Conservation (phyloP, 2,113 vertebrate species). For the Egretta garzetta region DNA sequence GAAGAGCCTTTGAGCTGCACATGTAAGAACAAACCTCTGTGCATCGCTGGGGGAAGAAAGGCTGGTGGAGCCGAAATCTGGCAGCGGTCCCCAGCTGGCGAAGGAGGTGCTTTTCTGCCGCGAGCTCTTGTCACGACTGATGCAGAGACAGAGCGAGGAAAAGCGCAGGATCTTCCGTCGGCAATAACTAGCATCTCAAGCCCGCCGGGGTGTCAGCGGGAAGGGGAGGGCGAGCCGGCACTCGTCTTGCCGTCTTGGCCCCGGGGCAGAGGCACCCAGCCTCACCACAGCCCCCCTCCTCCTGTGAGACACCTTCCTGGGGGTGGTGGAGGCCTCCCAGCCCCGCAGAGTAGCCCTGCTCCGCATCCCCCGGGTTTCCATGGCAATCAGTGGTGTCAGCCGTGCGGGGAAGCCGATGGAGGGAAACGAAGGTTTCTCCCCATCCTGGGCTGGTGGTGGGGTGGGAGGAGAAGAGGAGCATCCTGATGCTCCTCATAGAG, state of each 20-base stretch:
- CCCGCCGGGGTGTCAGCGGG: rapidly evolving
- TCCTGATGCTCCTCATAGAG: background rate
- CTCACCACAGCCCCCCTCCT: background rate
- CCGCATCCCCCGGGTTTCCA: background rate
- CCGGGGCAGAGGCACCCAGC: background rate
- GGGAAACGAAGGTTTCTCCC: background rate
- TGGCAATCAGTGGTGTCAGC: conserved; percentile 37
- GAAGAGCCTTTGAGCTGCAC: conserved; percentile 37
- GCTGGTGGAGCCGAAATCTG: background rate
- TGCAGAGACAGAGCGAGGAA: conserved; percentile 8
- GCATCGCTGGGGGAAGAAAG: background rate
- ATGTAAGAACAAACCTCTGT: conserved; percentile 6
- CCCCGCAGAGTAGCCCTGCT: background rate
- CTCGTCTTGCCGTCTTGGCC: background rate
- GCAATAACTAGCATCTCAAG: background rate
- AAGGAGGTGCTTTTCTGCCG: conserved; percentile 35
- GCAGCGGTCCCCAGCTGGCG: conserved; percentile 4
- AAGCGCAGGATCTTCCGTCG: background rate
- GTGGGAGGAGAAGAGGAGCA: background rate
- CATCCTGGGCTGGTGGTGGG: background rate
- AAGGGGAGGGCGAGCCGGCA: rapidly evolving
- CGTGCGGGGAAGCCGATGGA: background rate
- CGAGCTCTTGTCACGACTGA: background rate
- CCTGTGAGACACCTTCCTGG: background rate
- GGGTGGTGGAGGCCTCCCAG: background rate